These are phyloP conservation scores for Allophyes oxyacanthae DNA, from an alignment of 2,888 invertebrate species.

Conservation along the genomic window DNA sequence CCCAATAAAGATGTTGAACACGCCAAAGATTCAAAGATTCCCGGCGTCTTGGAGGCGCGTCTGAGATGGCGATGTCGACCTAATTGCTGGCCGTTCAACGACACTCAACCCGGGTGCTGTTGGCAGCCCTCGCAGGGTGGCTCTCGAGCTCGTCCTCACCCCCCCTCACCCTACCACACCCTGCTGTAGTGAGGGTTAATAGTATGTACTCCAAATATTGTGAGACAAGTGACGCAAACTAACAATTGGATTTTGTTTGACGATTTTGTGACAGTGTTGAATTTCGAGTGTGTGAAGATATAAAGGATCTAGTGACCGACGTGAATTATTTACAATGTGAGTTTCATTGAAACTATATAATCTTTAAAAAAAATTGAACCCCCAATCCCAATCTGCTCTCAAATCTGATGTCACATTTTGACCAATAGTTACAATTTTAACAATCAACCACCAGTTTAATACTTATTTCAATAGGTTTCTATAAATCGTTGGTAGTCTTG, in stretches of 20 bases:
- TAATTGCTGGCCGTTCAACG: slow-evolving; percentile 83
- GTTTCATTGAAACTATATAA: not conserved
- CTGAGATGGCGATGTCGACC: slow-evolving; percentile 77
- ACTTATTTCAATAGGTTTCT: no score
- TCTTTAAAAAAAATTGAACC: no score
- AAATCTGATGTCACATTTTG: no score
- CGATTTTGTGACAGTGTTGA: slow-evolving; percentile 4
- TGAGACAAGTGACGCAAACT: slow-evolving; percentile 32
- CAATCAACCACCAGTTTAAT: no score
- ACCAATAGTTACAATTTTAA: no score
- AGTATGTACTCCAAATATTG: slow-evolving; percentile 57
- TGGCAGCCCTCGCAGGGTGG: slow-evolving; percentile 69
- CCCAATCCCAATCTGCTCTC: no score
- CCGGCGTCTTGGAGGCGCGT: slow-evolving; percentile 62
- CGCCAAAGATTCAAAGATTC: slow-evolving; percentile 67
- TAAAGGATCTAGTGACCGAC: not conserved
- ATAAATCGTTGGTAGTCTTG: no score
- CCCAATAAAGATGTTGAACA: slow-evolving; percentile 53
- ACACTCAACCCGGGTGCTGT: slow-evolving; percentile 81
- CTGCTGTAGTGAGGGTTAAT: slow-evolving; percentile 63
- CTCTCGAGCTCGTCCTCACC: slow-evolving; percentile 53
- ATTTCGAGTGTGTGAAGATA: not conserved
- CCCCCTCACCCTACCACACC: slow-evolving; percentile 50
- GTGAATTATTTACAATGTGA: not conserved
- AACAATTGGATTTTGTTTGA: slow-evolving; percentile 23